Base-by-base conservation (phyloP, 2,888 invertebrate species). In the Melieria picta region DNA sequence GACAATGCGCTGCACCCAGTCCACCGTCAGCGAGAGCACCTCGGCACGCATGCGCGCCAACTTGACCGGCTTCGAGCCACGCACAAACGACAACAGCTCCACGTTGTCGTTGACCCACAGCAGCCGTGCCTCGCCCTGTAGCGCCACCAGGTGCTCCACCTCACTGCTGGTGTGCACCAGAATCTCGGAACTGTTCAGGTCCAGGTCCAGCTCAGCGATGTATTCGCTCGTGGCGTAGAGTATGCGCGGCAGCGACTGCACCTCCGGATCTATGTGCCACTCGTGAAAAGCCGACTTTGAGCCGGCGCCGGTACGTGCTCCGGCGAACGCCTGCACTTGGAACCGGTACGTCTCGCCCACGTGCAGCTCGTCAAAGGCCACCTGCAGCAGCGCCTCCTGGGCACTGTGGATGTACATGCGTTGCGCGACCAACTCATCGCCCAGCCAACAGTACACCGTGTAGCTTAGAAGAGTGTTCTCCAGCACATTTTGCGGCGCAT, bases 1-100 rank as follows among this genome's bases (percentile, higher is more conserved):
- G 6, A 97, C 88, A 61, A 92, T 91, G 64, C 96, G 89, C 64
- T 93, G 91, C 58, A 97, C 90, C 97, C 97, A 98, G 86, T 98
- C 97, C 0, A 95, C 89, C 3, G 93, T 91, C 45, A 97, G 86
- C 73, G 93, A 91, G 9, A 90, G 84, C 0, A 90, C 90, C 47
- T 89, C 89, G n/a, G 89, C 89, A 48, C 89, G 88, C 71, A 92
- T 83, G 10, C 89, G 87, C 0, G 89, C 85, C 50, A 92, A 87
- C 81, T 91, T 91, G 0, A 88, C 87, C 0, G 82, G 79, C 4
- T 88, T 86, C 0, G 80, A 70, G 0, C 81, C 83, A 0, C 82
- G 81, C 43, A 80, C 75, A 62, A 80, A 81, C 3, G 82, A 80
- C 46, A 86, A 79, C 65, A 87, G 77, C 87, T 90, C 75, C 1